Conservation (phyloP, 2,113 vertebrate species). For the Bagarius yarrelli region DNA sequence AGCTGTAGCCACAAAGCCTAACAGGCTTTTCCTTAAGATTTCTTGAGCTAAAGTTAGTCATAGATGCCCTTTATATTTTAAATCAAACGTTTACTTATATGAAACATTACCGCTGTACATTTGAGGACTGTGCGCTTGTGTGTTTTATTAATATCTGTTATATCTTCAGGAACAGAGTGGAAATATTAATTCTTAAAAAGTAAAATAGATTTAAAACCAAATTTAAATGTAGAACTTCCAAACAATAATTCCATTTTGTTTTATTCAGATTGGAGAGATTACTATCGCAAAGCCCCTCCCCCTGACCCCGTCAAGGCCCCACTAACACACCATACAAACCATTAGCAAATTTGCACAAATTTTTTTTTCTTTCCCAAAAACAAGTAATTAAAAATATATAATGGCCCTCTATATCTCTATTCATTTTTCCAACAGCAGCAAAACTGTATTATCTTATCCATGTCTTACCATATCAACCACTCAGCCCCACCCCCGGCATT, state of each 20-base stretch:
- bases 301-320: too few relatives aligned
- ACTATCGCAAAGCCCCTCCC: too few relatives aligned
- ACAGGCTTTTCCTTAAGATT: slow-evolving; percentile 1
- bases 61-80: background rate
- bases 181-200: background rate
- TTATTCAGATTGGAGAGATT: too few relatives aligned
- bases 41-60: background rate
- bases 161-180: background rate
- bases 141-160: too few relatives aligned
- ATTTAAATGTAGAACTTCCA: background rate
- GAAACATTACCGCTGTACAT: background rate
- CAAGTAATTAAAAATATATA: too few relatives aligned
- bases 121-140: background rate
- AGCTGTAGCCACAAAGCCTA: background rate
- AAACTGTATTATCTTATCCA: too few relatives aligned
- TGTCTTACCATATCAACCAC: background rate
- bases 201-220: background rate
- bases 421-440: too few relatives aligned
- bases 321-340: too few relatives aligned
- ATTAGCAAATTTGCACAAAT: too few relatives aligned
- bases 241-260: background rate
- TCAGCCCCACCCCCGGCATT: background rate
- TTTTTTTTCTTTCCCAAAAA: too few relatives aligned
- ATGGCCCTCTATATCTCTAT: too few relatives aligned
- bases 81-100: background rate